Conservation (phyloP, 2,888 invertebrate species). For the Aspidapion aeneum region DNA sequence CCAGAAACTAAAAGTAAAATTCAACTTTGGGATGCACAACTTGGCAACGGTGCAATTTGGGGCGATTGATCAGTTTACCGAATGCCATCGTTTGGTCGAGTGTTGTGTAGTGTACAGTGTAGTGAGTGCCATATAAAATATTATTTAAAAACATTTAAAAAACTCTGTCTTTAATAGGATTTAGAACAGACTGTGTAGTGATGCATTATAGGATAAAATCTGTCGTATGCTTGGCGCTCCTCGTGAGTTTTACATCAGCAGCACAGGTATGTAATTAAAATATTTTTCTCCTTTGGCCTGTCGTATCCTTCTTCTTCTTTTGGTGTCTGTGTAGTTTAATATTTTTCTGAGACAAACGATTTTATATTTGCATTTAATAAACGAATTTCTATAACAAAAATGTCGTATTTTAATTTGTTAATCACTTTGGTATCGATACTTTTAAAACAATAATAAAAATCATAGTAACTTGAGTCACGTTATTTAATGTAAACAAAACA, state of each 20-base stretch:
- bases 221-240: slow-evolving; percentile 69
- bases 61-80: slow-evolving; percentile 45
- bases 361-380: slow-evolving; percentile 4
- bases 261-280: slow-evolving; percentile 73
- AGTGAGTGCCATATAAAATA: slow-evolving; percentile 40
- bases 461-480: not conserved
- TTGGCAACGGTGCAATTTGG: slow-evolving; percentile 21
- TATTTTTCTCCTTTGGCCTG: slow-evolving; percentile 14
- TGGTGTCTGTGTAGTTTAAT: slow-evolving; percentile 26
- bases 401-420: no score
- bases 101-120: slow-evolving; percentile 44
- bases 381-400: no score
- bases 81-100: slow-evolving; percentile 44
- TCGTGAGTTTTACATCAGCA: slow-evolving; percentile 70
- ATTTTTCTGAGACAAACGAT: slow-evolving; percentile 21
- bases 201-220: slow-evolving; percentile 76
- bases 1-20: not conserved
- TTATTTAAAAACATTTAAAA: slow-evolving; percentile 40
- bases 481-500: not conserved
- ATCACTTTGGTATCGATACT: no score
- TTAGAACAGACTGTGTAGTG: slow-evolving; percentile 45
- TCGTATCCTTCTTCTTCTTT: slow-evolving; percentile 25
- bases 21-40: slow-evolving; percentile 4
- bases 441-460: no score
- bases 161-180: no score